A percentile compares a stretch with the other conserved stretches of the same genome.
phyloP scores from a whole-genome alignment of 2,797 vertebrate genomes.

The Diplodus sargus region DNA sequence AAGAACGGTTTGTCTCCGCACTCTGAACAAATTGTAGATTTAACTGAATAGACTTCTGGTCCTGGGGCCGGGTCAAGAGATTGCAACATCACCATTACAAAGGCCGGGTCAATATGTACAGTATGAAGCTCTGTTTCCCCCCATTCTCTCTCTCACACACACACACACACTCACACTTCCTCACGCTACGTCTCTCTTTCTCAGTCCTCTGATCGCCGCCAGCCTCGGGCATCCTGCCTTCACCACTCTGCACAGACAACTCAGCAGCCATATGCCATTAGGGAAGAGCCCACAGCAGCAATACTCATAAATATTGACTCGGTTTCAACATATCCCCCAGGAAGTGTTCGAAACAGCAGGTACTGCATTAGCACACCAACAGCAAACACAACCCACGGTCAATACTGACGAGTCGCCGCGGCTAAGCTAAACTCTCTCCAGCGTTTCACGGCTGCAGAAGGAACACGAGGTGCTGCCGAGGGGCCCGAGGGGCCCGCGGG shows the following conservation, averaged over 20 bases:
- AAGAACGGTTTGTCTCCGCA: conserved; percentile 10
- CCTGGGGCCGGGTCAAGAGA: conserved; percentile 55
- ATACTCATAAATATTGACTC: conserved; percentile 82
- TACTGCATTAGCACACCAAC: conserved; percentile 68
- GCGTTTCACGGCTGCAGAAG: conserved; percentile 21
- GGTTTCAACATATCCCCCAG: conserved; percentile 70
- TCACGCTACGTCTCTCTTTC: conserved; percentile 19
- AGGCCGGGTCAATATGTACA: conserved; percentile 61
- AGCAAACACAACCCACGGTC: conserved; percentile 61
- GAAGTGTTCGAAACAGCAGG: conserved; percentile 71
- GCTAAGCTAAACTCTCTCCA: conserved; percentile 40
- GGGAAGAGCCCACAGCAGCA: conserved; percentile 71
- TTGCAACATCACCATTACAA: conserved; percentile 55
- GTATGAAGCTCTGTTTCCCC: conserved; percentile 22
- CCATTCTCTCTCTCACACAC: not conserved
- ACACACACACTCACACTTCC: not conserved
- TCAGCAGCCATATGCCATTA: conserved; percentile 71
- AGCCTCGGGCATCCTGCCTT: conserved; percentile 50
- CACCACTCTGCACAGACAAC: conserved; percentile 64
- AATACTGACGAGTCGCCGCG: conserved; percentile 33
- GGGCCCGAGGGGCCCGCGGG: conserved; percentile 44
- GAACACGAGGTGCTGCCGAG: conserved; percentile 25
- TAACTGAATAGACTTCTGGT: conserved; percentile 51
- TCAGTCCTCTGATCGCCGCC: conserved; percentile 36
- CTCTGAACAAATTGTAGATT: not conserved